Base-by-base conservation (phyloP, 2,797 vertebrate genomes). In the Pterois miles region DNA sequence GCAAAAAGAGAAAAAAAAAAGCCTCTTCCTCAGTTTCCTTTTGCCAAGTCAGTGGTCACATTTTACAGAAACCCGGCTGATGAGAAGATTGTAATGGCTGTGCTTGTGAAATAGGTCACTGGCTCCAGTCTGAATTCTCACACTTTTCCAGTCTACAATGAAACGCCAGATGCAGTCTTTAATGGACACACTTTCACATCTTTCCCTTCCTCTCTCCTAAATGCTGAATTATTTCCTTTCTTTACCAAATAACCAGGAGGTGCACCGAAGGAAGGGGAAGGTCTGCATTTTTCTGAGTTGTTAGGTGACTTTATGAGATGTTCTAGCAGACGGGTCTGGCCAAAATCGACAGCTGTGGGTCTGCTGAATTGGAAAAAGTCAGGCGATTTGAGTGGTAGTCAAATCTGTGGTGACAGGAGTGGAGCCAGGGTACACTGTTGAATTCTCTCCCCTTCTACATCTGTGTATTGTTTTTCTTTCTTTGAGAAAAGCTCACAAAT, bases 241-340 rank as follows among this genome's bases (percentile, higher is more conserved):
- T 64, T 38, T 12, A 22, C 25, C 25, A 56, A 76, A 64, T 18
- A 63, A 63, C 18, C 22, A 40, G 25, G 33, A 69, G 50, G 33
- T 27, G 33, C 50, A 20, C 25, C 1, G 29, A 34, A 65, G 23
- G 12, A 56, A 53, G 20, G 16, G 52, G 62, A 56, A 58, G 13
- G 52, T 74, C 76, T 75, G 78, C 77, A 56, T 78, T 80, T 84
- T 71, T 83, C 64, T 53, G 43, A 38, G 27, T 70, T 25, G 48
- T 58, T 77, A 65, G 70, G 63, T 76, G 76, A 60, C 68, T 88
- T 88, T 71, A 73, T 87, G 70, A 81, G 83, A 88, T 52, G 65
- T 78, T 87, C 72, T 76, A 33, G 65, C 73, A 65, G 79, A 68
- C 50, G 12, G 68, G 78, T 73, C 56, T 50, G 2, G 79, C 79